These are phyloP conservation scores for Brachypterus glaber DNA, from an alignment of 2,888 invertebrate species.

Conservation along the genomic window DNA sequence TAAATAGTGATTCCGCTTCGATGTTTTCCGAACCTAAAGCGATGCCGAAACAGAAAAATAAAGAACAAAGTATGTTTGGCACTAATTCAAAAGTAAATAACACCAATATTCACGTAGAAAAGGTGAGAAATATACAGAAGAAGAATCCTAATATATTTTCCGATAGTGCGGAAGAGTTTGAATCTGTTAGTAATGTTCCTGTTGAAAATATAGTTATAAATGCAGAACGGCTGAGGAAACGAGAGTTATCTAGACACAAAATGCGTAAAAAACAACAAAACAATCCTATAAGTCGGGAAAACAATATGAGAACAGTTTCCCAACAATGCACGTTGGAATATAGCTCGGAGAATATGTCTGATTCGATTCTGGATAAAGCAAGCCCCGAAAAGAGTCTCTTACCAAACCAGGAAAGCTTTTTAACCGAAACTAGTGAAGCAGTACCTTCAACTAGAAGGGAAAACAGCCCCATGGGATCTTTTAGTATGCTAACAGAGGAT, in stretches of 20 bases:
- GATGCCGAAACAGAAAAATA: constrained; percentile 44
- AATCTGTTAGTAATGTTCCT: constrained; percentile 31
- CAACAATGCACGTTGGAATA: constrained; percentile 64
- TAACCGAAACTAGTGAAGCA: constrained; percentile 12
- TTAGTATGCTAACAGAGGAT: constrained; percentile 18
- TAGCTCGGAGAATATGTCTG: constrained; percentile 45
- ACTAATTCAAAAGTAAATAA: constrained; percentile 71
- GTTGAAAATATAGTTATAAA: constrained; percentile 33
- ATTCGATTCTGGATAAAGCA: constrained; percentile 29
- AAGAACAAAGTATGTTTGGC: constrained; percentile 49
- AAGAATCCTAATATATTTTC: constrained; percentile 58
- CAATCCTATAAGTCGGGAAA: constrained; percentile 8
- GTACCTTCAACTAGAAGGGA: constrained; percentile 21
- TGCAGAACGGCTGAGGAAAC: constrained; percentile 30
- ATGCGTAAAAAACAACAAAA: constrained; percentile 29
- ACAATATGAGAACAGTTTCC: constrained; percentile 40
- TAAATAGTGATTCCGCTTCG: constrained; percentile 47
- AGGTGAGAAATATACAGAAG: constrained; percentile 49
- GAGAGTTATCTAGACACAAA: constrained; percentile 26
- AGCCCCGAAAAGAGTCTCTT: constrained; percentile 34
- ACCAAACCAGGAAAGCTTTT: constrained; percentile 28
- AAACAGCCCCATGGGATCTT: constrained; percentile 22
- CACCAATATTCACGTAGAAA: constrained; percentile 66
- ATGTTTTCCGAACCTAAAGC: constrained; percentile 24
- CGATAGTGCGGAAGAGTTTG: constrained; percentile 52